A percentile compares a stretch with the other conserved stretches of the same genome.
Conservation (phyloP, 2,113 vertebrate genomes). For the Diadophis punctatus region DNA sequence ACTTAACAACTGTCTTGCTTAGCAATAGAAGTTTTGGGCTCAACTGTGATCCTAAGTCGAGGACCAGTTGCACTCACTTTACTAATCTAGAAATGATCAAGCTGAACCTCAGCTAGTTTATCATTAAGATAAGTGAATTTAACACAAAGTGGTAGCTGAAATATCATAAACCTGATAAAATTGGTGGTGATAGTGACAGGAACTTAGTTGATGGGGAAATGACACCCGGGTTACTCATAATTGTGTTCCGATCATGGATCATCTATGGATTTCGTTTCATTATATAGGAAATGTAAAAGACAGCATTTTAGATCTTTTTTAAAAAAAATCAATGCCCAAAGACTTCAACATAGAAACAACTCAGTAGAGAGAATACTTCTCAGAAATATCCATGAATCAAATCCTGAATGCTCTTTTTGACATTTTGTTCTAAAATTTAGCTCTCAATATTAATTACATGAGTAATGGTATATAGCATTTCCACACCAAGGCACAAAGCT, state of each 20-base stretch:
- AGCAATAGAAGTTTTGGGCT: not conserved
- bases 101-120: not conserved
- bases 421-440: not conserved
- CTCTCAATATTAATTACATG: not conserved
- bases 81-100: not conserved
- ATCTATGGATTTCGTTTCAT: not conserved
- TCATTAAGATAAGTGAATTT: not conserved
- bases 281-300: not conserved
- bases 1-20: not conserved
- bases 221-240: not conserved
- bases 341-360: not conserved
- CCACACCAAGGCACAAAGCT: not conserved
- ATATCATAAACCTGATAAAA: not conserved
- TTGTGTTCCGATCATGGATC: not conserved
- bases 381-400: not conserved
- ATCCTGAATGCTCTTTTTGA: not conserved
- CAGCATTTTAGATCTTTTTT: not conserved
- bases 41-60: not conserved
- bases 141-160: not conserved
- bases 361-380: not conserved
- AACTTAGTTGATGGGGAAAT: not conserved
- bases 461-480: not conserved
- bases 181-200: not conserved
- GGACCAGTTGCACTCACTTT: not conserved
- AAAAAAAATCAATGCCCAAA: not conserved